Evolutionary conservation across 2,888 invertebrate genomes (phyloP), one percentile per base, ranked within the genome.

Genomic region (Patella ulyssiponensis): DNA sequence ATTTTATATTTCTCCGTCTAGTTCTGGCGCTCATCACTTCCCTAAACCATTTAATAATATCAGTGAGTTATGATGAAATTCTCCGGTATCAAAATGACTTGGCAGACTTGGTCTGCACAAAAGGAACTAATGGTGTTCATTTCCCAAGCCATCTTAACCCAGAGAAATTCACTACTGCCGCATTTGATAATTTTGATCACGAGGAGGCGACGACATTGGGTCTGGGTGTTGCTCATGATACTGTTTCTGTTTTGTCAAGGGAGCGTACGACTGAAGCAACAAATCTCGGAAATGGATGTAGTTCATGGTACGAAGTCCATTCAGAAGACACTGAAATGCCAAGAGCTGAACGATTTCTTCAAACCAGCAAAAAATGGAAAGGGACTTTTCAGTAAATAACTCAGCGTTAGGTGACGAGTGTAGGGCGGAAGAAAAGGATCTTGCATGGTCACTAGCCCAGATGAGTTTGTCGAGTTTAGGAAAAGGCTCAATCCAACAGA

Each of bases 121-220:
- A 64, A 51, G 71, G 78, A 27, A 9, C 20, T 2, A 73, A 69
- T 9, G 11, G 2, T 4, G 78, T 78, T 23, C 77, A 52, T 56
- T 15, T 77, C 15, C 77, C 77, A 17, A 74, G 74, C 71, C 74
- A 69, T 7, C 75, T 78, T 72, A 54, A 75, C 27, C 14, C 2
- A 52, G 17, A 64, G 1, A 64, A 27, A 56, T 78, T 75, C 33
- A 78, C 75, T 7, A 51, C 51, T 4, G 71, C 78, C 15, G 78
- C 78, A 17, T 78, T 78, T 69, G 78, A 75, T 20, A 78, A 75
- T 69, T 75, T 78, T 69, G 78, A 78, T 70, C 78, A 78, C 54
- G 78, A 78, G 73, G 78, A 78, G 69, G 20, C 75, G 2, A 72
- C 78, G 12, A 23, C 74, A 23, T 75, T 71, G 33, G 74, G 77